A percentile compares a stretch with the other conserved stretches of the same genome.
Evolutionary conservation across 2,888 invertebrate genomes (phyloP).

Genomic region (Craniophora ligustri): DNA sequence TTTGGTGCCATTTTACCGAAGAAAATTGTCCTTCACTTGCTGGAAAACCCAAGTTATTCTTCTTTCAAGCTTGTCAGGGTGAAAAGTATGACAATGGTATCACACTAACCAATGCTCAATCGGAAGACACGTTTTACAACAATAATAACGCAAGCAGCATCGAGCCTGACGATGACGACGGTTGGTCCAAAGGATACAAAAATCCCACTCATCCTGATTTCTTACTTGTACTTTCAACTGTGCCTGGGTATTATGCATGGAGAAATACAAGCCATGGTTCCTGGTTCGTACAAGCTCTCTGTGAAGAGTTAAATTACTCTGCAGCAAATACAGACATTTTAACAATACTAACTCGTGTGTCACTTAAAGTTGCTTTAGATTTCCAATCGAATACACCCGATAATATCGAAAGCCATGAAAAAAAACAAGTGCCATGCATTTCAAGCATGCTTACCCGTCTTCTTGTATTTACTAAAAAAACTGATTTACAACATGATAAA

Average conservation of each 20-base stretch:
- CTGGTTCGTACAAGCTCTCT: conserved; percentile 98
- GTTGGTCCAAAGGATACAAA: conserved; percentile 91
- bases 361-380: conserved; percentile 95
- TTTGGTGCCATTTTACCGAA: conserved; percentile 94
- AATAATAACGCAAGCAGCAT: conserved; percentile 85
- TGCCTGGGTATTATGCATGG: conserved; percentile 98
- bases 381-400: conserved; percentile 96
- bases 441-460: conserved; percentile 96
- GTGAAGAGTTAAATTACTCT: conserved; percentile 92
- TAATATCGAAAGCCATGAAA: conserved; percentile 92
- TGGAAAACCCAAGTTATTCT: conserved; percentile 93
- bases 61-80: conserved; percentile 97
- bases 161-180: conserved; percentile 94
- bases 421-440: conserved; percentile 97
- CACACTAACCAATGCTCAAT: no score
- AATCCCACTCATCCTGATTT: conserved; percentile 98
- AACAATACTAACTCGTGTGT: conserved; percentile 95
- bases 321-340: conserved; percentile 93
- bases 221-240: conserved; percentile 98
- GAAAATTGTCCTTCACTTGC: conserved; percentile 94
- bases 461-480: conserved; percentile 90
- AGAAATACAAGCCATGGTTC: conserved; percentile 97
- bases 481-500: neutral
- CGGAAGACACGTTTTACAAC: no score
- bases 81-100: conserved; percentile 94